phyloP scores from a whole-genome alignment of 2,113 vertebrate genomes.

The Phylloscopus trochiloides region DNA sequence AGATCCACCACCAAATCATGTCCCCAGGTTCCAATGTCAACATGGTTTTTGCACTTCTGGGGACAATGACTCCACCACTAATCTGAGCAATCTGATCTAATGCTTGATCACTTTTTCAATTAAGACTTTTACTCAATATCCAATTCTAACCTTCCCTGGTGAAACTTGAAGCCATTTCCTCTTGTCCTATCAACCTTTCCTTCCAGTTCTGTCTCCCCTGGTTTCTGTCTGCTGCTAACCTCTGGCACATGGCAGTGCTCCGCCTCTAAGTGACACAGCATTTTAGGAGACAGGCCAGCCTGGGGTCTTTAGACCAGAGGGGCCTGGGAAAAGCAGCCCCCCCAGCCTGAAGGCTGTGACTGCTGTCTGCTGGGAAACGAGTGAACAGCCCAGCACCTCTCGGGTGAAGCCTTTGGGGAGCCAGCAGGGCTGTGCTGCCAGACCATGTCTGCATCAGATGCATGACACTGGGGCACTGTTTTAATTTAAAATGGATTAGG shows the following conservation, averaged over 20 bases:
- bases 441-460: slow-evolving; percentile 14
- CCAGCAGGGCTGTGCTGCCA: neutral
- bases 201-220: neutral
- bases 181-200: neutral
- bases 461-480: slow-evolving; percentile 44
- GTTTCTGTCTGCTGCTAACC: neutral
- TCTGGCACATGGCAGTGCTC: neutral
- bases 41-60: neutral
- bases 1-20: neutral
- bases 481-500: slow-evolving; percentile 69
- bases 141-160: neutral
- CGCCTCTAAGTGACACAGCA: neutral
- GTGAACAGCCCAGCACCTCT: neutral
- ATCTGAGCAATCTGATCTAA: neutral
- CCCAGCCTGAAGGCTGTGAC: neutral
- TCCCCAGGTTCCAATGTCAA: neutral
- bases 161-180: neutral
- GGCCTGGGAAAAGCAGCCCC: neutral
- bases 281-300: neutral
- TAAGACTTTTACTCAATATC: neutral
- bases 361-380: neutral
- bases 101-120: neutral
- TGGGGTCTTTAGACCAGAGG: neutral
- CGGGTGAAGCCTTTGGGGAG: neutral
- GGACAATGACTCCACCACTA: neutral